phyloP scores from a whole-genome alignment of 2,888 invertebrate genomes.

The Psococerastis gibbosa region DNA sequence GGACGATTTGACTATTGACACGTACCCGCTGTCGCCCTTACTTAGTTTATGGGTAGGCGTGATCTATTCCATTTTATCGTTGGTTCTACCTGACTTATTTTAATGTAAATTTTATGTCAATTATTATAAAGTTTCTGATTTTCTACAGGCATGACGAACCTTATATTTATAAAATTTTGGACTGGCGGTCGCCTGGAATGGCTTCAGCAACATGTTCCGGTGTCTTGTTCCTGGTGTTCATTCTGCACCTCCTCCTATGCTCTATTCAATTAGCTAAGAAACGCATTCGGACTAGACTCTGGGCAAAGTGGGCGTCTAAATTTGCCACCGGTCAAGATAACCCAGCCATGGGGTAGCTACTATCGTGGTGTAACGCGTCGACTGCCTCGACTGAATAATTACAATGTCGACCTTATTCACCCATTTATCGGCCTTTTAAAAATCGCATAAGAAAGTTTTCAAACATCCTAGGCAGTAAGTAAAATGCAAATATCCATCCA shows the following conservation, averaged over 20 bases:
- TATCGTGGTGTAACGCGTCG: neutral
- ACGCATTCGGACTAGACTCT: neutral
- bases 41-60: too few relatives aligned
- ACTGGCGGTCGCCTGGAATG: conserved; percentile 48
- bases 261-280: conserved; percentile 22
- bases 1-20: too few relatives aligned
- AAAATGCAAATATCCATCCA: too few relatives aligned
- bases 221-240: conserved; percentile 35
- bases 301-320: neutral
- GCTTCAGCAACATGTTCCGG: conserved; percentile 37
- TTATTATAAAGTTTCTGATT: too few relatives aligned
- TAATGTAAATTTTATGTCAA: too few relatives aligned
- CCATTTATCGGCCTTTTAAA: too few relatives aligned
- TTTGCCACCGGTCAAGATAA: conserved; percentile 3
- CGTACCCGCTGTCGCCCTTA: too few relatives aligned
- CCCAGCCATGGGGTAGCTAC: neutral
- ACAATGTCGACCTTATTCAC: neutral
- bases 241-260: conserved; percentile 39
- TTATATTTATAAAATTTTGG: conserved; percentile 55
- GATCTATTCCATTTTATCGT: too few relatives aligned
- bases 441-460: too few relatives aligned
- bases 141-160: conserved; percentile 38
- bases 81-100: too few relatives aligned
- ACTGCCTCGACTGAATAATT: neutral
- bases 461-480: too few relatives aligned